Evolutionary conservation across 2,888 invertebrate species (phyloP), one percentile per base, ranked within the genome.

Genomic region (Cryptocheilus praepositus): DNA sequence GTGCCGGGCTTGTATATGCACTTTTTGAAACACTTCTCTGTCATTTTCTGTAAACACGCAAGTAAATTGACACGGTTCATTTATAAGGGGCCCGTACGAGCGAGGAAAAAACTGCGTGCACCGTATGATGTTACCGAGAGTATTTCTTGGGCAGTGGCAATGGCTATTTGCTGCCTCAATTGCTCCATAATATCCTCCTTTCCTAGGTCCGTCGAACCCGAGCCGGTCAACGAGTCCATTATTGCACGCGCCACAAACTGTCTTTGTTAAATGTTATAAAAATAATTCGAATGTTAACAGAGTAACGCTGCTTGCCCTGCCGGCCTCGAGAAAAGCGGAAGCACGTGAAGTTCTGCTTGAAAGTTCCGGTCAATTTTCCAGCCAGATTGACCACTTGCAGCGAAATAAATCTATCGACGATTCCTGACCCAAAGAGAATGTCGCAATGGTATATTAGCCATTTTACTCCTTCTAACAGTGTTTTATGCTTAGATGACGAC

Each of bases 21-120:
- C 86, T 98, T 98, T 89, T 95, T 95, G 89, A 98, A 98, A 90
- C 98, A 98, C 90, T 98, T 98, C 86, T 98, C 96, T 54, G 97
- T 96, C 94, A 98, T 97, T 94, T 97, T 98, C 93, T 96, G 89
- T 49, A 91, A 91, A 81, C 62, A 78, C 8, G 3, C 46, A 16
- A 61, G 36, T 3, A 64, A 64, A 67, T 8, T 8, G 45, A 11
- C 18, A 28, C n/a, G 44, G 28, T 71, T 72, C 59, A 74, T 74
- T 80, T 69, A 78, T 53, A 15, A 22, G 55, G 65, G 15, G n/a
- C 15, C 25, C 28, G 2, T 65, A 65, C 61, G 67, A 62, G 53
- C 25, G 7, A 52, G 52, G 67, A 55, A 60, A 68, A 63, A 18
- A 60, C 18, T 7, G 49, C 5, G 18, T 64, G 21, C 60, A 76